Conservation (phyloP, 2,797 vertebrate species). For the Pseudochaenichthys georgianus region DNA sequence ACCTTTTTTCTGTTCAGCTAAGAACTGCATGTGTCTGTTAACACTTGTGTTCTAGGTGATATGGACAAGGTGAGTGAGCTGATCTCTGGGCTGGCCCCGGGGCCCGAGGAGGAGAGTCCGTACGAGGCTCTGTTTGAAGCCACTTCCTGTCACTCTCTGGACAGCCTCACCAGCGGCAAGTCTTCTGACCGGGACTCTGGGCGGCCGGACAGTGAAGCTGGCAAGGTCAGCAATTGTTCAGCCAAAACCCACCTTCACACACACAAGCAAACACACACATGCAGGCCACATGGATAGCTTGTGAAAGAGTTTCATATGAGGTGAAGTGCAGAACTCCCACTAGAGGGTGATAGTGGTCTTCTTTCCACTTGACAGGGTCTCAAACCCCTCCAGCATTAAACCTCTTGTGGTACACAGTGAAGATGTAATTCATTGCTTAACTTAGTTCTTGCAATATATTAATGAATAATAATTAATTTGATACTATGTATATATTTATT, state of each 20-base stretch:
- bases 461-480: background rate
- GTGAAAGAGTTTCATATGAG: background rate
- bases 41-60: slow-evolving; percentile 77
- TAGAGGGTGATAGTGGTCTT: slow-evolving; percentile 77
- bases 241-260: background rate
- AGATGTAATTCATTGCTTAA: background rate
- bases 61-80: slow-evolving; percentile 89
- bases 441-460: background rate
- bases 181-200: slow-evolving; percentile 93
- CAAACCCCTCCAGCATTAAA: background rate
- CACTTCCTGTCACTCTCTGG: slow-evolving; percentile 94
- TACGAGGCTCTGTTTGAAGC: slow-evolving; percentile 96
- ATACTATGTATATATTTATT: background rate
- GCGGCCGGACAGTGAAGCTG: slow-evolving; percentile 87
- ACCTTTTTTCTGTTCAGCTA: background rate
- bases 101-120: slow-evolving; percentile 90
- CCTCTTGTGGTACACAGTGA: background rate
- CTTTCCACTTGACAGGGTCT: background rate
- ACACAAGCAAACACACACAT: background rate
- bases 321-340: slow-evolving; percentile 63
- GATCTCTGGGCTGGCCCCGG: slow-evolving; percentile 86
- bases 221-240: slow-evolving; percentile 75
- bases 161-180: slow-evolving; percentile 94
- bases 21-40: background rate
- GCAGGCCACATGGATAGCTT: background rate